These are phyloP conservation scores for Macrobrachium rosenbergii DNA, from an alignment of 1,140 invertebrate genomes.

Conservation along the genomic window DNA sequence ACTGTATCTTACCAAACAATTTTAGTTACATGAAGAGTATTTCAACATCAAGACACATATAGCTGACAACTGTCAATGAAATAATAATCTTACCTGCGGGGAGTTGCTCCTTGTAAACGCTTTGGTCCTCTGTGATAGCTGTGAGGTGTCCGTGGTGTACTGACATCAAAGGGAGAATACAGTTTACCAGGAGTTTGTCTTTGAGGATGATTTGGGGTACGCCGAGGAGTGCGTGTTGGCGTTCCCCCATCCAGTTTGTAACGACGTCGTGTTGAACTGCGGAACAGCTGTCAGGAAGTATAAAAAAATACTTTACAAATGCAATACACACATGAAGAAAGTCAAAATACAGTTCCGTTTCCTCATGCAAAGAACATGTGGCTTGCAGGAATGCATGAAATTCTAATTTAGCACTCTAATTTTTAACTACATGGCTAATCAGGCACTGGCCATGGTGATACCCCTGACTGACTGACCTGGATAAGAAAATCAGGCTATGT, in stretches of 20 bases:
- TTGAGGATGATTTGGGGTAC: conserved; percentile 32
- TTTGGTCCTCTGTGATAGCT: conserved; percentile 49
- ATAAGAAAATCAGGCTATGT: too few relatives aligned
- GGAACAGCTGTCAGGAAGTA: conserved; percentile 44
- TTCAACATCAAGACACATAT: too few relatives aligned
- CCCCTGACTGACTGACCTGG: too few relatives aligned
- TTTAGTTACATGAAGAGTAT: too few relatives aligned
- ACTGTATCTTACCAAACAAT: too few relatives aligned
- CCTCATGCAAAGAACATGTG: not conserved
- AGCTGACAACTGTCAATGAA: too few relatives aligned
- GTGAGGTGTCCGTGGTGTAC: conserved; percentile 55
- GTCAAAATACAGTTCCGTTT: not conserved
- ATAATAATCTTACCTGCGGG: conserved; percentile 22
- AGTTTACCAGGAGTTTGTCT: conserved; percentile 59
- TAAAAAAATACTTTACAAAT: too few relatives aligned
- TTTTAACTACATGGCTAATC: too few relatives aligned
- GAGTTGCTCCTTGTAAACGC: conserved; percentile 36
- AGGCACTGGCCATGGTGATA: too few relatives aligned
- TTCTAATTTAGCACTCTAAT: too few relatives aligned
- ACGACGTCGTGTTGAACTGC: conserved; percentile 53
- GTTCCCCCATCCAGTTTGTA: conserved; percentile 57
- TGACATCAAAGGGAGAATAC: conserved; percentile 62
- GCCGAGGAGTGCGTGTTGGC: conserved; percentile 45
- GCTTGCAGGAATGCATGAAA: too few relatives aligned
- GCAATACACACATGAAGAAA: not conserved